phyloP scores from a whole-genome alignment of 2,113 vertebrate genomes.

The Oryzias curvinotus region DNA sequence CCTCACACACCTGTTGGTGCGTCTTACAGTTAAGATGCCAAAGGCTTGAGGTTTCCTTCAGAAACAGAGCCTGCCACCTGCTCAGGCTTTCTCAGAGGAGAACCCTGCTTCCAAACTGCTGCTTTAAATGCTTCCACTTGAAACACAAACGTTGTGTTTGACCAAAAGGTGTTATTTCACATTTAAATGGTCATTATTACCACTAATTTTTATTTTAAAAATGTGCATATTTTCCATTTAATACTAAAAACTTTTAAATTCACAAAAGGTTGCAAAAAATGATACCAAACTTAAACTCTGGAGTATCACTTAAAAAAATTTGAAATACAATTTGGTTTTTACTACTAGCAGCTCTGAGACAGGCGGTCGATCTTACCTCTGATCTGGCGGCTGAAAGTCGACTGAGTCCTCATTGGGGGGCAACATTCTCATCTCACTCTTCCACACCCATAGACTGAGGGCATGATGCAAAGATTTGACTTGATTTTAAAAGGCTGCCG shows the following conservation, averaged over 20 bases:
- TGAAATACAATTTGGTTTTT: neutral
- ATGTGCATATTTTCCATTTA: neutral
- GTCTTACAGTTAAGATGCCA: slow-evolving; percentile 73
- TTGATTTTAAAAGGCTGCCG: slow-evolving; percentile 43
- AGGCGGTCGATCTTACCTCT: slow-evolving; percentile 55
- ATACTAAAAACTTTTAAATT: neutral
- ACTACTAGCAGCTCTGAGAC: neutral
- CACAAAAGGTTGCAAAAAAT: neutral
- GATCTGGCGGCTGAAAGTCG: slow-evolving; percentile 18
- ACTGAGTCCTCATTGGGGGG: slow-evolving; percentile 12
- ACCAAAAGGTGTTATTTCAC: neutral
- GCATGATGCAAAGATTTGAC: slow-evolving; percentile 51
- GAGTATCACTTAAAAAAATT: neutral
- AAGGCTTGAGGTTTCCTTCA: slow-evolving; percentile 72
- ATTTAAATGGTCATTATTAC: neutral
- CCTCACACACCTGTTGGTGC: slow-evolving; percentile 60
- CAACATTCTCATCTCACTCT: slow-evolving; percentile 54
- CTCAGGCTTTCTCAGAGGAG: slow-evolving; percentile 37
- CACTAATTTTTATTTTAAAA: neutral
- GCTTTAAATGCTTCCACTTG: slow-evolving; percentile 1
- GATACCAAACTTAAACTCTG: too few species aligned
- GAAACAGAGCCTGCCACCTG: slow-evolving; percentile 63
- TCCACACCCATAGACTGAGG: slow-evolving; percentile 56
- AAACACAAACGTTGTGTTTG: neutral
- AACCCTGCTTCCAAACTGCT: slow-evolving; percentile 46